Percentiles rank a stretch among this genome's conserved stretches.
phyloP scores from a whole-genome alignment of 2,113 vertebrate genomes.

The Prunella himalayana region DNA sequence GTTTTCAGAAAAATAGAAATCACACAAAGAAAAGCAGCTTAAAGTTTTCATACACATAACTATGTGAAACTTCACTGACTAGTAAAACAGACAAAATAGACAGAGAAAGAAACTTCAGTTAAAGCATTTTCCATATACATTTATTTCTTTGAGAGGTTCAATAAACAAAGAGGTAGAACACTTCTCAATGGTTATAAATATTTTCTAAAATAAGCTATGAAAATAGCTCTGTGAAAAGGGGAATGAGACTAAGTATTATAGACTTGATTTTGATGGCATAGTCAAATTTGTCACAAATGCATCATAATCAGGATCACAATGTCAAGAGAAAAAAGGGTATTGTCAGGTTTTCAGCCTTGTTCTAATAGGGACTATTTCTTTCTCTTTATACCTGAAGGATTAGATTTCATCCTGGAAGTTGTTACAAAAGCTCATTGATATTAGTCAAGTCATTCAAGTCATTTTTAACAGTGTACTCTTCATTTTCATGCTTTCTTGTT shows the following conservation, averaged over 20 bases:
- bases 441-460: neutral
- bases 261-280: neutral
- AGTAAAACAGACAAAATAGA: neutral
- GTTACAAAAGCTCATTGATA: neutral
- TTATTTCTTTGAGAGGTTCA: neutral
- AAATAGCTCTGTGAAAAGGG: neutral
- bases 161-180: neutral
- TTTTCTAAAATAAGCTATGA: neutral
- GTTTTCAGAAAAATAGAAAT: neutral
- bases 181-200: neutral
- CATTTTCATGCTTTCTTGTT: neutral
- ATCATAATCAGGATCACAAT: neutral
- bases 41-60: neutral
- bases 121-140: neutral
- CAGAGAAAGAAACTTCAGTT: neutral
- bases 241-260: neutral
- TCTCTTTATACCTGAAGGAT: neutral
- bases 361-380: neutral
- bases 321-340: neutral
- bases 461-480: neutral
- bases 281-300: neutral
- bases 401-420: neutral
- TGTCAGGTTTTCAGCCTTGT: neutral
- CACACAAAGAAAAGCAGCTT: neutral
- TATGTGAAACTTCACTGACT: neutral